These are phyloP conservation scores for Otolemur crassicaudatus DNA, from an alignment of 2,797 vertebrate genomes.

Conservation along the genomic window DNA sequence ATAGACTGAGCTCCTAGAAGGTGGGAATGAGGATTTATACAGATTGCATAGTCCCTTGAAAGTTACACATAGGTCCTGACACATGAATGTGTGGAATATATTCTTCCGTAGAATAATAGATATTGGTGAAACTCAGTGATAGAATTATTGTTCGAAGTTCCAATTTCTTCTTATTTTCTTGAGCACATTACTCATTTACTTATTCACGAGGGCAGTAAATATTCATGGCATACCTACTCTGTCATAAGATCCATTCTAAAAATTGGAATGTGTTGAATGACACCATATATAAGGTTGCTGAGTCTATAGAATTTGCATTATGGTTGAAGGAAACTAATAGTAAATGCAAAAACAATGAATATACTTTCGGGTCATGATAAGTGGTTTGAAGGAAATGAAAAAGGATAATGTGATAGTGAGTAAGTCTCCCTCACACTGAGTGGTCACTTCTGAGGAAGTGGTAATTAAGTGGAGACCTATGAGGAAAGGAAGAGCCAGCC, in stretches of 20 bases:
- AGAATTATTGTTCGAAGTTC: neutral
- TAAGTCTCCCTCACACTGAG: neutral
- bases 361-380: neutral
- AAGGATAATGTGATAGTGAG: neutral
- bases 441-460: neutral
- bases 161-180: neutral
- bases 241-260: neutral
- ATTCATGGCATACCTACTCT: neutral
- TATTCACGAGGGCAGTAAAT: neutral
- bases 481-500: neutral
- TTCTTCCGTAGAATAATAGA: conserved; percentile 30
- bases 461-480: neutral
- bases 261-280: neutral
- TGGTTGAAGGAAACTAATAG: neutral
- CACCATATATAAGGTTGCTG: neutral
- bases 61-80: neutral
- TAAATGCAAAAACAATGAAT: neutral
- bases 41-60: neutral
- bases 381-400: neutral
- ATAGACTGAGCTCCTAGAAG: conserved; percentile 1
- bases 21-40: neutral
- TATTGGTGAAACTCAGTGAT: neutral
- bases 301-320: neutral
- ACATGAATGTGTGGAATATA: neutral
- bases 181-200: neutral